Conservation (phyloP, 2,113 vertebrate species). For the Seriola rivoliana region DNA sequence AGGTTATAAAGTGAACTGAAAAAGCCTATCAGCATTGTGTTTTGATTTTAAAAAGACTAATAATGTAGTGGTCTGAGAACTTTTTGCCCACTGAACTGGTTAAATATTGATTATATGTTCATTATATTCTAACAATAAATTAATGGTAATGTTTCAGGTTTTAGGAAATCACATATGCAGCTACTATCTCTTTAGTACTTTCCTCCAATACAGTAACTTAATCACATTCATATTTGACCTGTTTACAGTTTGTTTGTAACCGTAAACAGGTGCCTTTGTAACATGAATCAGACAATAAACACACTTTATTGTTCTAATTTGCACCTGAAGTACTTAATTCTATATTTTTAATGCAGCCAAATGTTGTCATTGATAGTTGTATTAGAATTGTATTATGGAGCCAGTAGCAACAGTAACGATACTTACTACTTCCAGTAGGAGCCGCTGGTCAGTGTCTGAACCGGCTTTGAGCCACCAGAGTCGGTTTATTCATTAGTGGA, state of each 20-base stretch:
- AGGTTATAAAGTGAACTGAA: background rate
- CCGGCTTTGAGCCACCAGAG: background rate
- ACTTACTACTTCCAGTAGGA: constrained; percentile 18
- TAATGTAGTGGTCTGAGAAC: too few species aligned
- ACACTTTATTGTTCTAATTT: background rate
- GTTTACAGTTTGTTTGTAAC: too few species aligned
- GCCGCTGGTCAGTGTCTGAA: constrained; percentile 45
- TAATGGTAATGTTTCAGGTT: too few species aligned
- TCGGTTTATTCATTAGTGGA: constrained; percentile 55
- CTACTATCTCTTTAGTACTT: too few species aligned
- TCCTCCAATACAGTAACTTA: too few species aligned
- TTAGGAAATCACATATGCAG: too few species aligned
- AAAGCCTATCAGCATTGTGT: background rate
- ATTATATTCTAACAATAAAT: too few species aligned
- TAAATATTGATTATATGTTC: background rate
- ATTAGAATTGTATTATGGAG: background rate
- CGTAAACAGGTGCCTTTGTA: background rate
- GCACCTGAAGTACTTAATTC: background rate
- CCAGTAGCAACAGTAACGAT: background rate
- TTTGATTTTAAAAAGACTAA: background rate
- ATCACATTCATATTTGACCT: background rate
- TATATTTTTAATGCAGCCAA: background rate
- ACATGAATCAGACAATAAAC: background rate
- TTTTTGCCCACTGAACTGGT: too few species aligned
- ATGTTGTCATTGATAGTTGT: background rate